phyloP scores from a whole-genome alignment of 2,113 vertebrate genomes.

The Phalacrocorax aristotelis region DNA sequence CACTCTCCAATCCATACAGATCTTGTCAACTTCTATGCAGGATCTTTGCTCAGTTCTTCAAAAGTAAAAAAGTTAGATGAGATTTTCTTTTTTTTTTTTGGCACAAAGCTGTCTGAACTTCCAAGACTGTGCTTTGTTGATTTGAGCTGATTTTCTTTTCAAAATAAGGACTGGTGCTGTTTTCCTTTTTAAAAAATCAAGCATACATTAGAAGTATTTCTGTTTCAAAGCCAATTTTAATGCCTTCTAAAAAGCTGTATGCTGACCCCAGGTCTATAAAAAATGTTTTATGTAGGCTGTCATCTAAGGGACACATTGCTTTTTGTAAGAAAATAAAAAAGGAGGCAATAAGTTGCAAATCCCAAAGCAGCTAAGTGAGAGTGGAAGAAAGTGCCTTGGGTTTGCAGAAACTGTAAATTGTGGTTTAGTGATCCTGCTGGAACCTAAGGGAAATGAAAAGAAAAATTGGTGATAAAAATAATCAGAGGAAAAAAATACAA shows the following conservation, averaged over 20 bases:
- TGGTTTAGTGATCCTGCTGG: slow-evolving; percentile 67
- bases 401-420: slow-evolving; percentile 74
- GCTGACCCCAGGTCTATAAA: slow-evolving; percentile 54
- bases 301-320: slow-evolving; percentile 54
- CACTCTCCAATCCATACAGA: not conserved
- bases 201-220: not conserved
- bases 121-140: not conserved
- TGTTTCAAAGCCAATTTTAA: slow-evolving; percentile 50
- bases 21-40: not conserved
- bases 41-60: not conserved
- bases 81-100: not conserved
- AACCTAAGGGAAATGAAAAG: slow-evolving; percentile 60
- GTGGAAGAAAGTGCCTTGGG: slow-evolving; percentile 58
- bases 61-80: not conserved
- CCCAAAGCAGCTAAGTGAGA: slow-evolving; percentile 73
- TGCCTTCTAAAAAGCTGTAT: slow-evolving; percentile 22
- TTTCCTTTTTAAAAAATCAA: not conserved
- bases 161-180: not conserved
- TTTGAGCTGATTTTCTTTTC: not conserved
- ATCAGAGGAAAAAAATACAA: slow-evolving; percentile 24
- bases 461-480: slow-evolving; percentile 65
- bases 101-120: not conserved
- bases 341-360: slow-evolving; percentile 74
- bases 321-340: slow-evolving; percentile 71
- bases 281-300: slow-evolving; percentile 64